phyloP scores from a whole-genome alignment of 2,888 invertebrate species.

The Yponomeuta plumbellus region DNA sequence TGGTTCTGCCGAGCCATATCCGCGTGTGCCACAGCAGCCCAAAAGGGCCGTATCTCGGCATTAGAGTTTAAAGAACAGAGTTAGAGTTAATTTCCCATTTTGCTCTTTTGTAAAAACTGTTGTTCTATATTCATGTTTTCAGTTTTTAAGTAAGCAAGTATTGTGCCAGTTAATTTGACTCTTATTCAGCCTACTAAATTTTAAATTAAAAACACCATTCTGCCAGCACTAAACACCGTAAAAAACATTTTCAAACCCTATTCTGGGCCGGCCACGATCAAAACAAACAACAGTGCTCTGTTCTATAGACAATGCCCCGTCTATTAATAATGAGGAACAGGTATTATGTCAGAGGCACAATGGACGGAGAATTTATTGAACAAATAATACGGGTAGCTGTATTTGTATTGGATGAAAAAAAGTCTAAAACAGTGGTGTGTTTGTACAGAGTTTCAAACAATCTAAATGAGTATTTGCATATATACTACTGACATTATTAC shows the following conservation, averaged over 20 bases:
- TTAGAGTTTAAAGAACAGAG: no score
- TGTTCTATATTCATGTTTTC: no score
- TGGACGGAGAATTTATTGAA: background rate
- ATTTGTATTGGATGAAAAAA: background rate
- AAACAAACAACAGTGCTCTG: background rate
- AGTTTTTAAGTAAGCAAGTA: no score
- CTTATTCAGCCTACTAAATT: background rate
- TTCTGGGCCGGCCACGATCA: background rate
- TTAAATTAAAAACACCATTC: background rate
- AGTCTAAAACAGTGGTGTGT: background rate
- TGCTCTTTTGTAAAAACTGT: no score
- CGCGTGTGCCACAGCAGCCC: no score
- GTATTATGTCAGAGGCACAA: conserved; percentile 5
- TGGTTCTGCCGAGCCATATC: no score
- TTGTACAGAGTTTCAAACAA: no score
- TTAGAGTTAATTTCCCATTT: no score
- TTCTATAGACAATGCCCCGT: background rate
- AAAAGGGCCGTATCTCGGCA: no score
- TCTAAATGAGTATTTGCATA: no score
- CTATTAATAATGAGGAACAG: conserved; percentile 4
- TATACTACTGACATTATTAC: no score
- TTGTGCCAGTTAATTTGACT: background rate
- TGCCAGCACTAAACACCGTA: background rate
- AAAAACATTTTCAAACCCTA: background rate
- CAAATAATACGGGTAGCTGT: conserved; percentile 5